Evolutionary conservation across 2,888 invertebrate genomes (phyloP).

Genomic region (Drosophila flavopinicola): DNA sequence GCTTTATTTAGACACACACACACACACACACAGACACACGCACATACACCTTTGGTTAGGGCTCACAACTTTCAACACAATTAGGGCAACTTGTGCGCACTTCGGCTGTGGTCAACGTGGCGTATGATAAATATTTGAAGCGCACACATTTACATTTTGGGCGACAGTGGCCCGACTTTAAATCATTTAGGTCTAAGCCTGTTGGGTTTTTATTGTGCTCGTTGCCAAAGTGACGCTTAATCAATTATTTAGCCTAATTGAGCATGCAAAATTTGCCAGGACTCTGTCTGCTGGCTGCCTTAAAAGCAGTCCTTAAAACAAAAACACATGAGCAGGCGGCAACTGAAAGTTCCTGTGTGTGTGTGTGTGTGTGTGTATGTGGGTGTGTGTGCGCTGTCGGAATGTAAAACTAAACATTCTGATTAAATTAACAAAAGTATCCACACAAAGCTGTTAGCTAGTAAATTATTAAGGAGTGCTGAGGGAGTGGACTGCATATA

Average conservation of each 20-base stretch:
- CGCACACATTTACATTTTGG: constrained; percentile 25
- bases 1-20: constrained; percentile 11
- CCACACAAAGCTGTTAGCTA: constrained; percentile 8
- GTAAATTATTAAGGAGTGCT: constrained; percentile 22
- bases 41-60: not conserved
- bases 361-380: no score
- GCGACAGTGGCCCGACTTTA: constrained; percentile 28
- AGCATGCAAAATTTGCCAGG: constrained; percentile 30
- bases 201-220: constrained; percentile 24
- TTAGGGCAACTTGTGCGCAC: constrained; percentile 17
- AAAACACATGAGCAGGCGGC: not conserved
- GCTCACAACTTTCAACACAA: constrained; percentile 21
- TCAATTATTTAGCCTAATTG: constrained; percentile 52
- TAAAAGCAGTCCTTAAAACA: constrained; percentile 1
- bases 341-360: constrained; percentile 6
- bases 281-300: not conserved
- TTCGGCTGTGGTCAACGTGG: constrained; percentile 48
- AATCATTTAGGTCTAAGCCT: constrained; percentile 31
- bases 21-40: not conserved
- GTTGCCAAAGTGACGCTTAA: constrained; percentile 41
- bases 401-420: constrained; percentile 15
- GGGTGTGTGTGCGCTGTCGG: constrained; percentile 2
- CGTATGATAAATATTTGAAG: constrained; percentile 65
- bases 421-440: constrained; percentile 39
- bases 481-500: constrained; percentile 1